Evolutionary conservation across 2,113 vertebrate genomes (phyloP).

Genomic region (Dipodomys ordii): DNA sequence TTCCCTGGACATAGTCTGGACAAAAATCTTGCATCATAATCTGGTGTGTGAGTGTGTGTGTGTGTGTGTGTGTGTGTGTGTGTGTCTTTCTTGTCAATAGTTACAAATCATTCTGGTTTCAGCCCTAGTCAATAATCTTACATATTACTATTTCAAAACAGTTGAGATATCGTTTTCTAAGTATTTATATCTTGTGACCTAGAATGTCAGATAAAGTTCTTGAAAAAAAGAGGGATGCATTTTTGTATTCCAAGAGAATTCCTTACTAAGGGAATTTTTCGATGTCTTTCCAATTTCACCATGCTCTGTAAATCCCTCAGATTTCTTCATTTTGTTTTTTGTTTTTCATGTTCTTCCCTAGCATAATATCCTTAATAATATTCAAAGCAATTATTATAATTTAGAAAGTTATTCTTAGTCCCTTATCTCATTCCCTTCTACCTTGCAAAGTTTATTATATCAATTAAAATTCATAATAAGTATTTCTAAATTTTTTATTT

Average conservation of each 20-base stretch:
- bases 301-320: neutral
- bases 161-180: neutral
- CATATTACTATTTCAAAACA: neutral
- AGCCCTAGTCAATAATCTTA: neutral
- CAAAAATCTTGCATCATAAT: too few species aligned
- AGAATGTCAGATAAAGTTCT: neutral
- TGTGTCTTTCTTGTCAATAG: neutral
- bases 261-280: neutral
- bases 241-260: neutral
- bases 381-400: neutral
- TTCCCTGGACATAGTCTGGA: too few species aligned
- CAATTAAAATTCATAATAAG: neutral
- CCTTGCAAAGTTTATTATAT: neutral
- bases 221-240: neutral
- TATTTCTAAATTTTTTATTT: slow-evolving; percentile 8
- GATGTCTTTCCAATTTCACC: neutral
- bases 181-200: neutral
- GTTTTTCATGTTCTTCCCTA: neutral
- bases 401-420: slow-evolving; percentile 39
- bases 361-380: neutral
- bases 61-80: neutral
- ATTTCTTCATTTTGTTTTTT: neutral
- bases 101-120: neutral
- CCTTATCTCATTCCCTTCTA: neutral
- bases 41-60: neutral